These are phyloP conservation scores for zebrafish (Danio rerio) DNA, from an alignment of 2,113 vertebrate genomes.

Conservation along the genomic window DNA sequence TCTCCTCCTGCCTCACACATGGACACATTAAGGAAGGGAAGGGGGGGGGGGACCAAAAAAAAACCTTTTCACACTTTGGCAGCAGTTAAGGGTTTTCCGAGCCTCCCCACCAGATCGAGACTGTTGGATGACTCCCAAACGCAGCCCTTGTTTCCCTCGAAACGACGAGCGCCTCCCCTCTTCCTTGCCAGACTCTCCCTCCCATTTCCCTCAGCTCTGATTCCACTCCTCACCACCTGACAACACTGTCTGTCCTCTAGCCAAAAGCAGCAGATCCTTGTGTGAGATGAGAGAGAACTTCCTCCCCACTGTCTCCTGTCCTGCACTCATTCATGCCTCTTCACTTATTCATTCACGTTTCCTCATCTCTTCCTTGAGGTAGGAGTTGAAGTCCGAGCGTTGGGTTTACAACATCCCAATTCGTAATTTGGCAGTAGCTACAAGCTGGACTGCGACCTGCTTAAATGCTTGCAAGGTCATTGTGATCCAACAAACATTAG, in stretches of 20 bases:
- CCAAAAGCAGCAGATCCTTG: constrained; percentile 76
- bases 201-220: constrained; percentile 66
- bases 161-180: constrained; percentile 73
- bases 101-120: constrained; percentile 78
- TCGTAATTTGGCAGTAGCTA: constrained; percentile 18
- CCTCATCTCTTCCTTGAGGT: constrained; percentile 50
- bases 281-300: constrained; percentile 63
- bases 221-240: constrained; percentile 76
- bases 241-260: constrained; percentile 75
- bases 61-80: constrained; percentile 64
- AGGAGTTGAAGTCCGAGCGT: constrained; percentile 20
- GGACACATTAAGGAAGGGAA: constrained; percentile 40
- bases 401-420: constrained; percentile 18
- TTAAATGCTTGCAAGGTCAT: constrained; percentile 31
- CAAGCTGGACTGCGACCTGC: neutral
- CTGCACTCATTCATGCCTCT: constrained; percentile 44
- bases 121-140: constrained; percentile 83
- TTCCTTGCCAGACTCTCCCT: constrained; percentile 80
- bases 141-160: constrained; percentile 73
- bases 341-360: constrained; percentile 61
- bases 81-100: constrained; percentile 75
- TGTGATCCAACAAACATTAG: constrained; percentile 38
- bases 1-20: constrained; percentile 55
- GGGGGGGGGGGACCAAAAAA: neutral
- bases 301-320: constrained; percentile 43